These are phyloP conservation scores for Coecobrya sp. DNA, from an alignment of 2,888 invertebrate species.

Conservation along the genomic window DNA sequence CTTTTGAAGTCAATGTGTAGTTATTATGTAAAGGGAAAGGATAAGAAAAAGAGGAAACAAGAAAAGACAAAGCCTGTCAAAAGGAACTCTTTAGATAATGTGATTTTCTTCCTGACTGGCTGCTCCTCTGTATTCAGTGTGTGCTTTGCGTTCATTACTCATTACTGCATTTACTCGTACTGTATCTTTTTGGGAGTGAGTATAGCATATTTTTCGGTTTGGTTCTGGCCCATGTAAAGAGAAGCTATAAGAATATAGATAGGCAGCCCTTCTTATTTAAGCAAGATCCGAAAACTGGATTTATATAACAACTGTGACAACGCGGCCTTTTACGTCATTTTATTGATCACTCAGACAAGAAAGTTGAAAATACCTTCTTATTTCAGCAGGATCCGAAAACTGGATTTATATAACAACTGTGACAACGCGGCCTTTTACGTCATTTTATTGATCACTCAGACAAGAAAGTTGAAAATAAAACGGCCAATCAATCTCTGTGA, in stretches of 20 bases:
- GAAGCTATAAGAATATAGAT: too few species aligned
- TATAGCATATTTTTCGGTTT: not conserved
- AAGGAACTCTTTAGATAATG: conserved; percentile 65
- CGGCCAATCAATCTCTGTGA: not conserved
- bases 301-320: too few species aligned
- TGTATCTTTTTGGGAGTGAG: not conserved
- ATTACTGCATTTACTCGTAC: conserved; percentile 14
- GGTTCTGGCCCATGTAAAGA: too few species aligned
- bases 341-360: too few species aligned
- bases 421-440: too few species aligned
- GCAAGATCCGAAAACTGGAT: too few species aligned
- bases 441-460: too few species aligned
- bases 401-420: too few species aligned
- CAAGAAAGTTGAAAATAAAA: not conserved
- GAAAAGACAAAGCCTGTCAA: conserved; percentile 69
- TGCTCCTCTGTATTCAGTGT: not conserved
- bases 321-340: too few species aligned
- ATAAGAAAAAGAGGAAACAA: conserved; percentile 5
- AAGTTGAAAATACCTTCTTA: too few species aligned
- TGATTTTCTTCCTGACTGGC: conserved; percentile 57
- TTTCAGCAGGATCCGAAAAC: too few species aligned
- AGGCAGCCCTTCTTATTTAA: too few species aligned
- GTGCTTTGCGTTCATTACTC: conserved; percentile 2
- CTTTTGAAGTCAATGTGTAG: conserved; percentile 53
- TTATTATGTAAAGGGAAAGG: conserved; percentile 19